Evolutionary conservation across 2,888 invertebrate species (phyloP).

Genomic region (Xanthorhoe spadicearia): DNA sequence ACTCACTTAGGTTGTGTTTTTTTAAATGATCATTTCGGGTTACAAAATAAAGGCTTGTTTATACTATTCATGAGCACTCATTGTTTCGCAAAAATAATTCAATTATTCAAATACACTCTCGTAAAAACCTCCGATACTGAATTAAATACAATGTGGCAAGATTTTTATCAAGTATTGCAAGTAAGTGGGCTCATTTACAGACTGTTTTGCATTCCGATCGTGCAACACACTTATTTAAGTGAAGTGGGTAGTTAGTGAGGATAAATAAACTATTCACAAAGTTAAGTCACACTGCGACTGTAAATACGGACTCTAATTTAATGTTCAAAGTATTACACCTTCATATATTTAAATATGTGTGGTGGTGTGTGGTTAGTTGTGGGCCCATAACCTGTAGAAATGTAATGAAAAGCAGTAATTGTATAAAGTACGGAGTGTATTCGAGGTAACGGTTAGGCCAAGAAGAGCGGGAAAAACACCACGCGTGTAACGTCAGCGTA

Average conservation of each 20-base stretch:
- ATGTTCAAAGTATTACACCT: no score
- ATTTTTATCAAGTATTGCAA: constrained; percentile 31
- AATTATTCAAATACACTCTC: not conserved
- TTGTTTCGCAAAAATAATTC: not conserved
- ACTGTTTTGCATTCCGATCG: constrained; percentile 32
- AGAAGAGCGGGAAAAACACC: no score
- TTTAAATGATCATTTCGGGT: no score
- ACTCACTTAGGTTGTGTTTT: not conserved
- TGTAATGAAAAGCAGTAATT: no score
- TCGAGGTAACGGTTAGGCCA: no score
- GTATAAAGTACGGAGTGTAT: no score
- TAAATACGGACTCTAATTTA: not conserved
- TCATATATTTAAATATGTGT: no score
- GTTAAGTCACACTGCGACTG: not conserved
- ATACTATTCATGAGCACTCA: not conserved
- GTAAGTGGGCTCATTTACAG: constrained; percentile 24
- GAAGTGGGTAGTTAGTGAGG: constrained; percentile 1
- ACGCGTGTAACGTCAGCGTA: no score
- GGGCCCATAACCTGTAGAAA: no score
- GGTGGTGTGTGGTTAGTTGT: no score
- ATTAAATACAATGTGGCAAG: constrained; percentile 26
- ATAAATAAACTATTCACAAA: not conserved
- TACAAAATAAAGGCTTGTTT: no score
- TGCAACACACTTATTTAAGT: constrained; percentile 27
- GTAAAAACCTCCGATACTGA: constrained; percentile 8